phyloP scores from a whole-genome alignment of 1,140 invertebrate species.

The Chrysoperla carnea region DNA sequence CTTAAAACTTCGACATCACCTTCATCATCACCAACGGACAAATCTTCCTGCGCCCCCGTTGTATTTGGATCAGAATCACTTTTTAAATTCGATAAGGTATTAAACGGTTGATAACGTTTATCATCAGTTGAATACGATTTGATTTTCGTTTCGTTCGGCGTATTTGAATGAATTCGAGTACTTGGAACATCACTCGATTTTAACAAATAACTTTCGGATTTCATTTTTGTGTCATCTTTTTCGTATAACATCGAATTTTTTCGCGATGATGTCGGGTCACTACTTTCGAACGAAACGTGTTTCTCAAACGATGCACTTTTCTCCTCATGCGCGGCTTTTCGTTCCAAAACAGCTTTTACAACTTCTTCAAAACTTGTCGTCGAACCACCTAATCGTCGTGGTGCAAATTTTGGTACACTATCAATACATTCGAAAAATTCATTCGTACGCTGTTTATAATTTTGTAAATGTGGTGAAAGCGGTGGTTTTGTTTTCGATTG shows the following conservation, averaged over 20 bases:
- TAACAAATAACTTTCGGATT: background rate
- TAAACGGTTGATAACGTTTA: background rate
- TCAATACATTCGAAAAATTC: background rate
- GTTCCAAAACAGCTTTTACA: background rate
- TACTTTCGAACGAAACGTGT: background rate
- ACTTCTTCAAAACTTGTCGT: background rate
- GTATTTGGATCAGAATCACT: background rate
- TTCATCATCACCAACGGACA: background rate
- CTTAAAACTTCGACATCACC: slow-evolving; percentile 23
- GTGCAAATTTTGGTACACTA: background rate
- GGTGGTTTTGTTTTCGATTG: background rate
- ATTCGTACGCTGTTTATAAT: background rate
- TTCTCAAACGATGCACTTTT: background rate
- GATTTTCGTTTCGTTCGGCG: background rate
- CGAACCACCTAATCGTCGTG: background rate
- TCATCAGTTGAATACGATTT: background rate
- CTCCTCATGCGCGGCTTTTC: background rate
- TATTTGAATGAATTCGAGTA: background rate
- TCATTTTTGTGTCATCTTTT: slow-evolving; percentile 5
- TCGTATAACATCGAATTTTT: background rate
- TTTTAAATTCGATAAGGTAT: background rate
- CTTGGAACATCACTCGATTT: background rate
- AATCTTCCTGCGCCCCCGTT: slow-evolving; percentile 3
- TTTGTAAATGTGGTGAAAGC: background rate
- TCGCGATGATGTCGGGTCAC: slow-evolving; percentile 14